These are phyloP conservation scores for Drosophila siamana DNA, from an alignment of 2,888 invertebrate species.

Conservation along the genomic window DNA sequence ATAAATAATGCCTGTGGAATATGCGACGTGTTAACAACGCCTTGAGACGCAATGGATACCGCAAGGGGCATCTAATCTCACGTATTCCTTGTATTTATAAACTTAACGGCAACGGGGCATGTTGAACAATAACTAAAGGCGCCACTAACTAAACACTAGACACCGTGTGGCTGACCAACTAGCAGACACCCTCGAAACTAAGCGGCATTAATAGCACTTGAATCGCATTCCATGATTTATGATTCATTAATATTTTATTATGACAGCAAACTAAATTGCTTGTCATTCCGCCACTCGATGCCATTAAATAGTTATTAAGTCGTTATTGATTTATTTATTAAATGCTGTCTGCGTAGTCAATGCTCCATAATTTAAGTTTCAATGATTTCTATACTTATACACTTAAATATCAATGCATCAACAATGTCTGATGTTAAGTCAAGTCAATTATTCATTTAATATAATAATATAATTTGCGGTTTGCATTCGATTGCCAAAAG, in stretches of 20 bases:
- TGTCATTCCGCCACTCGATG: not conserved
- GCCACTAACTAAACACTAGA: slow-evolving; percentile 26
- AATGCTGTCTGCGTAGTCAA: not conserved
- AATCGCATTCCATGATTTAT: not conserved
- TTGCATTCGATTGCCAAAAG: too few species aligned
- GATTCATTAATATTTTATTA: not conserved
- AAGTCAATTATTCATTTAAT: too few species aligned
- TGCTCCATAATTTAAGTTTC: not conserved
- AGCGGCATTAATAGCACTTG: not conserved
- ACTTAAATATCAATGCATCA: not conserved
- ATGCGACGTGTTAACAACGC: slow-evolving; percentile 77
- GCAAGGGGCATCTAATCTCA: slow-evolving; percentile 31
- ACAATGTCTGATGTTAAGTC: not conserved
- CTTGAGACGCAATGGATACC: slow-evolving; percentile 37
- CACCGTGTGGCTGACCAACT: not conserved
- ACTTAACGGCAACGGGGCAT: slow-evolving; percentile 43
- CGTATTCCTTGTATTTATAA: slow-evolving; percentile 43
- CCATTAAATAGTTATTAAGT: not conserved
- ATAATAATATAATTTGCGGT: too few species aligned
- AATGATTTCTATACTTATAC: not conserved
- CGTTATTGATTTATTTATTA: slow-evolving; percentile 2
- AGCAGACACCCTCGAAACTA: slow-evolving; percentile 6
- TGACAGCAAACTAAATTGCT: not conserved
- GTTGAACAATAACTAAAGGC: slow-evolving; percentile 42
- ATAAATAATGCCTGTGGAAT: slow-evolving; percentile 66